Evolutionary conservation across 1,140 invertebrate genomes (phyloP).

Genomic region (Pinna nobilis): DNA sequence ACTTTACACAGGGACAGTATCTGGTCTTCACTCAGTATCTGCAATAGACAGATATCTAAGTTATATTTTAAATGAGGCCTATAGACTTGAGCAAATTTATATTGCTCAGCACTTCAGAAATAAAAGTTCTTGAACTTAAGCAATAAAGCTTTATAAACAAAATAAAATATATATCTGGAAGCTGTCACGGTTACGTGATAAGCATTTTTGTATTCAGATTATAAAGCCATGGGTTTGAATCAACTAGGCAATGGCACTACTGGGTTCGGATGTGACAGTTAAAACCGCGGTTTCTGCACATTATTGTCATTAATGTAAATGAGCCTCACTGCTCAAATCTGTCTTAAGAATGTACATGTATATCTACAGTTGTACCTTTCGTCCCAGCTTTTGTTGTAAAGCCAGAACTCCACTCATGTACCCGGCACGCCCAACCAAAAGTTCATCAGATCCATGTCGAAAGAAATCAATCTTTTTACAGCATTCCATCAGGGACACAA

Average conservation of each 20-base stretch:
- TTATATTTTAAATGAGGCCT: background rate
- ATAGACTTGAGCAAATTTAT: no score
- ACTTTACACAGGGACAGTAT: conserved; percentile 79
- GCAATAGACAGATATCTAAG: conserved; percentile 21
- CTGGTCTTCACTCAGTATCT: conserved; percentile 66
- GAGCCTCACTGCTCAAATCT: background rate
- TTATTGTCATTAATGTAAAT: background rate
- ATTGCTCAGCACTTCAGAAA: no score
- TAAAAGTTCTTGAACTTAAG: no score
- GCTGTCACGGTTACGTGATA: no score
- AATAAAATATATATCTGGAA: no score
- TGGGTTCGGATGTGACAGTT: no score
- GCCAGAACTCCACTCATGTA: conserved; percentile 86
- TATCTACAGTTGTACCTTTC: no score
- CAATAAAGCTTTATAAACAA: no score
- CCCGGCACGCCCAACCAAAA: conserved; percentile 88
- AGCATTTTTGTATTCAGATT: no score
- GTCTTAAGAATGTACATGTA: background rate
- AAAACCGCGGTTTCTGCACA: background rate
- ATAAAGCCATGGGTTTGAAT: no score
- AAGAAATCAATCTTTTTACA: conserved; percentile 79
- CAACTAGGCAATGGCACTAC: no score
- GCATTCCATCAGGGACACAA: conserved; percentile 60
- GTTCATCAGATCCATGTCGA: conserved; percentile 85
- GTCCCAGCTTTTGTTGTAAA: conserved; percentile 74